These are phyloP conservation scores for Drosophila santomea DNA, from an alignment of 1,140 invertebrate genomes.

Conservation along the genomic window DNA sequence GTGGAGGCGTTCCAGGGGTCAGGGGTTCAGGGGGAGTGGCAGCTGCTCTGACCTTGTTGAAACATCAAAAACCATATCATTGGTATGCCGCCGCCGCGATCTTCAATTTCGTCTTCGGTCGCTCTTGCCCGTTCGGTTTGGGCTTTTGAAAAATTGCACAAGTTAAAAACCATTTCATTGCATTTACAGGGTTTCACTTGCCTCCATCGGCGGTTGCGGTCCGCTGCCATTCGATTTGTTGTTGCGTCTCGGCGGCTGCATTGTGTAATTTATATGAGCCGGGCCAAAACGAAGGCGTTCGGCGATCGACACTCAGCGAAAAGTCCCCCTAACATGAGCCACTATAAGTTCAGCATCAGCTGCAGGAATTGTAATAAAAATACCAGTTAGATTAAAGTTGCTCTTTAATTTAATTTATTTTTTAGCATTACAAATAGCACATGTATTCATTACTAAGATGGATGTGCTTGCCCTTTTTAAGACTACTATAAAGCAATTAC, in stretches of 20 bases:
- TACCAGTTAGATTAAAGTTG: no score
- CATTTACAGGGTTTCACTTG: constrained; percentile 80
- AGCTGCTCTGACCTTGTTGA: constrained; percentile 67
- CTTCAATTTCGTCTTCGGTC: constrained; percentile 23
- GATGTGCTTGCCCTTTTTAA: no score
- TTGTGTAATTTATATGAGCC: constrained; percentile 80
- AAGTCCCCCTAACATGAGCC: not conserved
- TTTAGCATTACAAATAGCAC: no score
- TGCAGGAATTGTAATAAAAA: no score
- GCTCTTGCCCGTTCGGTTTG: constrained; percentile 22
- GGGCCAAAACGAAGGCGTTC: constrained; percentile 65
- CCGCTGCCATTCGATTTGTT: constrained; percentile 74
- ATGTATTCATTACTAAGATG: no score
- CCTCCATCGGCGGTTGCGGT: constrained; percentile 53
- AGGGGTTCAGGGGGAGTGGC: not conserved
- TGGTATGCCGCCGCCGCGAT: constrained; percentile 55
- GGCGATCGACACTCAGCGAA: constrained; percentile 14
- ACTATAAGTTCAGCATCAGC: no score
- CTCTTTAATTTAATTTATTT: no score
- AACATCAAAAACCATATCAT: constrained; percentile 78
- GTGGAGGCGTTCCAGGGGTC: constrained; percentile 18
- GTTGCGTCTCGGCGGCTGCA: constrained; percentile 48
- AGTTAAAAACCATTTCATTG: constrained; percentile 82
- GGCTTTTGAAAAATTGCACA: constrained; percentile 75
- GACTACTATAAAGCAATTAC: no score